Conservation (phyloP, 1,140 invertebrate genomes). For the Hypothenemus hampei region DNA sequence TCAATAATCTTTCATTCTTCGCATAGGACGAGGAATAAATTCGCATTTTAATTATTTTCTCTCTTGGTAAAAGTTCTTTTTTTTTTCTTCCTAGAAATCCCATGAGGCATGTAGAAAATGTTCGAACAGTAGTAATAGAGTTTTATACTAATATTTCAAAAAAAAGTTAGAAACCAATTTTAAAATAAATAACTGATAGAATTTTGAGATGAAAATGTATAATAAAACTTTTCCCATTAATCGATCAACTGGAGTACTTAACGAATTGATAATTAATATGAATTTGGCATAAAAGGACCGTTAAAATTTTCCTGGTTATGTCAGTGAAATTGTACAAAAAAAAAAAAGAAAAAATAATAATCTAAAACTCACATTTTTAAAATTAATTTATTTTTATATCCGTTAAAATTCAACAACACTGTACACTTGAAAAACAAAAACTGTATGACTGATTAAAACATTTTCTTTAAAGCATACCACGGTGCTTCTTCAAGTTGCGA, state of each 20-base stretch:
- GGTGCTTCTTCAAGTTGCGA: slow-evolving; percentile 12
- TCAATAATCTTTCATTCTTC: background rate
- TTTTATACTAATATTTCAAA: background rate
- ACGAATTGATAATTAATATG: background rate
- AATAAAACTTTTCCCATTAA: background rate
- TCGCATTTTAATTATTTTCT: background rate
- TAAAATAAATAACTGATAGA: background rate
- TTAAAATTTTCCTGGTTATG: background rate
- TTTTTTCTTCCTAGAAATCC: background rate
- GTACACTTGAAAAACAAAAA: slow-evolving; percentile 15
- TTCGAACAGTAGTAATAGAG: background rate
- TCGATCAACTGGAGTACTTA: background rate
- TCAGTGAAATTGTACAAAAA: background rate
- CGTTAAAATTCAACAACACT: too few species aligned
- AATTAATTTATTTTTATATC: too few species aligned
- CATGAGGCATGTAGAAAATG: background rate
- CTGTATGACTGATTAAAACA: slow-evolving; percentile 15
- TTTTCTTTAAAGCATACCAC: slow-evolving; percentile 8
- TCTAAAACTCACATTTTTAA: background rate
- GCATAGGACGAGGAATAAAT: background rate
- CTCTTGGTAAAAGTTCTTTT: background rate
- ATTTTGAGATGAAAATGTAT: background rate
- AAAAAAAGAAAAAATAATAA: background rate
- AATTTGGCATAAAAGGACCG: background rate
- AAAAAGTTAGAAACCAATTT: background rate